Evolutionary conservation across 2,797 vertebrate genomes (phyloP), one percentile per base, ranked within the genome.

Genomic region (Sebastes steindachneri): DNA sequence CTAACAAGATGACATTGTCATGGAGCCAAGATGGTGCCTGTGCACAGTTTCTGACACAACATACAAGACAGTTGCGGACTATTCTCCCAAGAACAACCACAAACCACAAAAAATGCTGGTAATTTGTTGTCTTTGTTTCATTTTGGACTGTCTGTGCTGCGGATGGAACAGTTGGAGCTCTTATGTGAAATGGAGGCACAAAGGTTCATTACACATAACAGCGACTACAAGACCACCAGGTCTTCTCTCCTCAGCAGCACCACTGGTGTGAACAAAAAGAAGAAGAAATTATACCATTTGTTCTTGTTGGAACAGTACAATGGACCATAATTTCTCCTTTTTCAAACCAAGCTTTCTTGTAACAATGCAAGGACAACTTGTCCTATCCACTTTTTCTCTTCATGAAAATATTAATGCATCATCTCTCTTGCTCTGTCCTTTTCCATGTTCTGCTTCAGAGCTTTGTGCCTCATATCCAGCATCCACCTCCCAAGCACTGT

Each of bases 371-470:
- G 67, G 68, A 53, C 62, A 65, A 60, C 76, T 60, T 37, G 26
- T 75, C 45, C 23, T 35, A 9, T 35, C 53, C 69, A 85, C 54
- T 3, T 74, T 70, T 82, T 74, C 29, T 67, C 64, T 23, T 76
- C 72, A 82, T 86, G 29, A 79, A 81, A 72, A 45, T 79, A 80
- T 93, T 53, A 84, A 80, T 72, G 54, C 60, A 66, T 67, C 45
- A 4, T 71, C 63, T 87, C 37, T 28, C 26, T 64, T 12, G 60
- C 72, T 68, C 11, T 67, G 21, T 77, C 58, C 62, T 25, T 64
- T 62, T 23, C 51, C 57, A 55, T 23, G 55, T 72, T 92, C 79
- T 77, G 41, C 77, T 82, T 80, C 26, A 75, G 72, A 85, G 80
- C 73, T 37, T 57, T 21, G 79, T 15, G 73, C 68, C 66, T 83